These are phyloP conservation scores for Galeopsomyia nigrocyanea DNA, from an alignment of 2,888 invertebrate genomes.

Conservation along the genomic window DNA sequence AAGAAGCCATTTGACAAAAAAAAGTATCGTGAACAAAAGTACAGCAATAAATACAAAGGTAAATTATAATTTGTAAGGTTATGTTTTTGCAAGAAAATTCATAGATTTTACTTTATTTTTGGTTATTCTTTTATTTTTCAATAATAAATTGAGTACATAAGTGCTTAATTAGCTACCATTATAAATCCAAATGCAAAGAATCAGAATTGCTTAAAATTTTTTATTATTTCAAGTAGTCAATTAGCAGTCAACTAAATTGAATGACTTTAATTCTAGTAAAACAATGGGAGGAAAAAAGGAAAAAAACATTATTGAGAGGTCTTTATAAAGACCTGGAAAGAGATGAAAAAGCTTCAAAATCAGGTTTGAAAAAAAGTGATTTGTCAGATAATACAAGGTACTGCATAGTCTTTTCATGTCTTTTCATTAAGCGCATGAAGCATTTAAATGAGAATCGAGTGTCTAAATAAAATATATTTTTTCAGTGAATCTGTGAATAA, in stretches of 20 bases:
- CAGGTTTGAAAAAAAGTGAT: slow-evolving; percentile 6
- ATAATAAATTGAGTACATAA: not conserved
- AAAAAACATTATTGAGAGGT: slow-evolving; percentile 72
- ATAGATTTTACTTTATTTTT: not conserved
- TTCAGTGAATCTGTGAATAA: slow-evolving; percentile 46
- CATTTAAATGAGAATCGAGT: too few species aligned
- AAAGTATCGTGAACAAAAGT: slow-evolving; percentile 76
- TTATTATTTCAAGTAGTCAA: too few species aligned
- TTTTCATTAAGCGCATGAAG: not conserved
- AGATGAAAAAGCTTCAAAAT: slow-evolving; percentile 61
- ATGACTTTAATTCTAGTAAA: slow-evolving; percentile 66
- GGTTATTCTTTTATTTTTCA: slow-evolving; percentile 10
- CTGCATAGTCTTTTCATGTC: too few species aligned
- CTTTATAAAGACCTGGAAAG: slow-evolving; percentile 74
- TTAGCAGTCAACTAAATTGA: too few species aligned
- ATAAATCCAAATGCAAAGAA: not conserved
- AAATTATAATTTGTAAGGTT: slow-evolving; percentile 45
- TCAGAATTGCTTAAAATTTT: not conserved
- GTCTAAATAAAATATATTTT: slow-evolving; percentile 1
- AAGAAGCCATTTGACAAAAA: slow-evolving; percentile 80
- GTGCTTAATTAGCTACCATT: not conserved
- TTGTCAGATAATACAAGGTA: slow-evolving; percentile 48
- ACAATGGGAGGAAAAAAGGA: slow-evolving; percentile 78
- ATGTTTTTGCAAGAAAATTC: slow-evolving; percentile 7
- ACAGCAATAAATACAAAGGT: slow-evolving; percentile 78